Percentiles rank a stretch among this genome's conserved stretches.
Evolutionary conservation across 2,113 vertebrate genomes (phyloP).

Genomic region (Triplophysa dalaica): DNA sequence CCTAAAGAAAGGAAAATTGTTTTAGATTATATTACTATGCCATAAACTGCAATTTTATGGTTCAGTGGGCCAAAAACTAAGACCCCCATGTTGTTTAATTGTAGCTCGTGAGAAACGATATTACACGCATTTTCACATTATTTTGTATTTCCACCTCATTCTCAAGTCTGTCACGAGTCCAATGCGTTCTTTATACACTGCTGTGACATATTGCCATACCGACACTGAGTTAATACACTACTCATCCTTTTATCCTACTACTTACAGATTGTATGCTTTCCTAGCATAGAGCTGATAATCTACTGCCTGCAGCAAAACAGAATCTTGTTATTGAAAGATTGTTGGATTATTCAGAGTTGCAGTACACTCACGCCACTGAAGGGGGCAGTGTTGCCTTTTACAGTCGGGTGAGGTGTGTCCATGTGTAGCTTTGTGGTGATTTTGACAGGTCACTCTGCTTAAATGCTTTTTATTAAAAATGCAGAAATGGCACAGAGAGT

Average conservation of each 20-base stretch:
- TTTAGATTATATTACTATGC: neutral
- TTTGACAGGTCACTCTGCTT: conserved; percentile 37
- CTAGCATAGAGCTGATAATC: conserved; percentile 39
- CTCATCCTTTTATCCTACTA: conserved; percentile 36
- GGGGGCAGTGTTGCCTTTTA: conserved; percentile 51
- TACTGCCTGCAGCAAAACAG: conserved; percentile 36
- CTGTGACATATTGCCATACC: conserved; percentile 1
- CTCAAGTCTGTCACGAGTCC: conserved; percentile 1
- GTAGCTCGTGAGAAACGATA: neutral
- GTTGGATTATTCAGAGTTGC: neutral
- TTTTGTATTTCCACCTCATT: neutral
- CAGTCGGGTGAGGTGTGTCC: neutral
- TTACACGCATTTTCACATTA: neutral
- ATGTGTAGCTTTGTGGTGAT: conserved; percentile 3
- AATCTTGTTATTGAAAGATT: conserved; percentile 9
- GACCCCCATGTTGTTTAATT: neutral
- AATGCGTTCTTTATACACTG: conserved; percentile 1
- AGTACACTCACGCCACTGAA: conserved; percentile 33
- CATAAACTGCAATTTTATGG: neutral
- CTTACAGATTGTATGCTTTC: conserved; percentile 29
- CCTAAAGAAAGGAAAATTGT: neutral
- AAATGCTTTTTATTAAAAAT: conserved; percentile 48
- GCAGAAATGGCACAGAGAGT: conserved; percentile 27
- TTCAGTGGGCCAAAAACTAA: neutral
- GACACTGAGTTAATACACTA: conserved; percentile 21